These are phyloP conservation scores for Perizoma affinitatum DNA, from an alignment of 2,888 invertebrate genomes.

Conservation along the genomic window DNA sequence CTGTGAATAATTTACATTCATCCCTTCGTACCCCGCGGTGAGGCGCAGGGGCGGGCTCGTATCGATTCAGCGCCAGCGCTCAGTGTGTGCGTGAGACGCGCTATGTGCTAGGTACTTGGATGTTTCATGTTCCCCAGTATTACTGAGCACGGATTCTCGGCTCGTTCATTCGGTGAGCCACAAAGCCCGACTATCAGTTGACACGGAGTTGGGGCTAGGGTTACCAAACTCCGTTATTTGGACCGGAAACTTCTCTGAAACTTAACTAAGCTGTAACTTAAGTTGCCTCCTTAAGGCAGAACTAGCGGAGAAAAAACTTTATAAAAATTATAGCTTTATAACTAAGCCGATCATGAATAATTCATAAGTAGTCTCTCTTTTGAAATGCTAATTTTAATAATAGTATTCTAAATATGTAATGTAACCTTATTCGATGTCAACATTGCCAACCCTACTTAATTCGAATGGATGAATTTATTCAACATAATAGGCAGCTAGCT, in stretches of 20 bases:
- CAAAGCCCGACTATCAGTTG: constrained; percentile 70
- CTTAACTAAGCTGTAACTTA: constrained; percentile 21
- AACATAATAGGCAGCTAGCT: background rate
- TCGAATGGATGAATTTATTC: constrained; percentile 29
- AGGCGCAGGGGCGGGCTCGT: constrained; percentile 61
- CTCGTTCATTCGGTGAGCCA: constrained; percentile 69
- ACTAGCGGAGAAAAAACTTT: constrained; percentile 42
- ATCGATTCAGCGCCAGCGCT: constrained; percentile 61
- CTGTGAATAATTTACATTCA: constrained; percentile 84
- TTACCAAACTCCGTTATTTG: constrained; percentile 39
- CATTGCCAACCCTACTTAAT: constrained; percentile 26
- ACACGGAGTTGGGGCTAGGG: constrained; percentile 59
- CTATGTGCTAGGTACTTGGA: constrained; percentile 56
- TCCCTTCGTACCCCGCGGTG: constrained; percentile 60
- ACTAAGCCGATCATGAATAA: constrained; percentile 51
- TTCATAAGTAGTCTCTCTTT: constrained; percentile 56
- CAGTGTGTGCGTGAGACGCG: constrained; percentile 51
- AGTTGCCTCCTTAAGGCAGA: constrained; percentile 24
- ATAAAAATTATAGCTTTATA: constrained; percentile 53
- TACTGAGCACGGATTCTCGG: constrained; percentile 67
- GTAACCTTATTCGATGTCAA: constrained; percentile 53
- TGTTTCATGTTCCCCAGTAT: constrained; percentile 63
- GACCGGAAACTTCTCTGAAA: constrained; percentile 20
- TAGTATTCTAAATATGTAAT: constrained; percentile 63
- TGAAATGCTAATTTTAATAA: constrained; percentile 68